A percentile compares a stretch with the other conserved stretches of the same genome.
These are phyloP conservation scores for Coenonympha glycerion DNA, from an alignment of 2,888 invertebrate species.

Conservation along the genomic window DNA sequence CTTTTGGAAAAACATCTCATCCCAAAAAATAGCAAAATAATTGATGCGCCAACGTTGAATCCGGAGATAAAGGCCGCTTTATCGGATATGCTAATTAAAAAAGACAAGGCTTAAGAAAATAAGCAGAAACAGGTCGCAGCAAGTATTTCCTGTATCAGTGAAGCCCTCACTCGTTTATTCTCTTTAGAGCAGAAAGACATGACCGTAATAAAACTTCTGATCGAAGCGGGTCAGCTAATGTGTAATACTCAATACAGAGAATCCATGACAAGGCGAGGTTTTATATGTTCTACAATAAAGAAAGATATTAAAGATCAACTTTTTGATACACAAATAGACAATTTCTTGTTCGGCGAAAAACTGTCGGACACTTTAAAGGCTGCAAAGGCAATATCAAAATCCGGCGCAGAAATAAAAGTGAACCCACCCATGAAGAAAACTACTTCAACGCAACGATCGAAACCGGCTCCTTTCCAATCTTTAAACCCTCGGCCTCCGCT, in stretches of 20 bases:
- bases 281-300: background rate
- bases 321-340: background rate
- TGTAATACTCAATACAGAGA: background rate
- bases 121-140: slow-evolving; percentile 29
- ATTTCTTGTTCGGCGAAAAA: slow-evolving; percentile 11
- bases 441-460: background rate
- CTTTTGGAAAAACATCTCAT: background rate
- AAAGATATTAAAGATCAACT: background rate
- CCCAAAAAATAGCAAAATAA: background rate
- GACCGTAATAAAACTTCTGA: slow-evolving; percentile 1
- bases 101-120: slow-evolving; percentile 28
- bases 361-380: slow-evolving; percentile 14
- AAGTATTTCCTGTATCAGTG: slow-evolving; percentile 24
- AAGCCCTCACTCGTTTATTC: slow-evolving; percentile 18
- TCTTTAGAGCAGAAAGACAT: background rate
- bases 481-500: no score
- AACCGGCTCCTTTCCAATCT: background rate
- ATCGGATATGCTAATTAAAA: background rate
- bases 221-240: background rate
- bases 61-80: no score
- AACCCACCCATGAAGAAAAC: background rate
- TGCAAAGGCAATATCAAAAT: slow-evolving; percentile 17
- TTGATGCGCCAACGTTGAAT: background rate
- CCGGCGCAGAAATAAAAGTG: slow-evolving; percentile 14
- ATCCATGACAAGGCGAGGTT: background rate